A percentile compares a stretch with the other conserved stretches of the same genome.
phyloP scores from a whole-genome alignment of 92 coral and sea anemone species.

The Bergia puertoricense region DNA sequence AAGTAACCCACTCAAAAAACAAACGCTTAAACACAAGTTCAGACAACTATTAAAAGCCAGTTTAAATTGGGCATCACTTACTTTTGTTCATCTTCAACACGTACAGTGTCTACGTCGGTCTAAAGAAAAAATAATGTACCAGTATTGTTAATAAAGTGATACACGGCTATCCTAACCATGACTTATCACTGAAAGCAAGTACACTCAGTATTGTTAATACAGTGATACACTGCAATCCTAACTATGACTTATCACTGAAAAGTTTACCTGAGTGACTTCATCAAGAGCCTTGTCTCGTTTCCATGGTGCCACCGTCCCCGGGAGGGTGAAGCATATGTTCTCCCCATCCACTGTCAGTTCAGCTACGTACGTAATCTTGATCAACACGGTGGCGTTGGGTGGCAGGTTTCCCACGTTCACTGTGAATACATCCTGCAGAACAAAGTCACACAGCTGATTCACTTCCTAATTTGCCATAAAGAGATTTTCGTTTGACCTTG shows the following conservation, averaged over 20 bases:
- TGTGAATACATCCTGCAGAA: conserved; percentile 90
- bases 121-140: conserved; percentile 10
- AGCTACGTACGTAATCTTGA: conserved; percentile 91
- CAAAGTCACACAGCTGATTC: neutral
- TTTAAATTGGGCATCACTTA: neutral
- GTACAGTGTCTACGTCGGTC: conserved; percentile 79
- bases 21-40: neutral
- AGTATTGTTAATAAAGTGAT: neutral
- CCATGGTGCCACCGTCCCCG: conserved; percentile 98
- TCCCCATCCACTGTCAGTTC: conserved; percentile 92
- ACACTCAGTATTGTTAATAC: too few species aligned
- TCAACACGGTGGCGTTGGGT: conserved; percentile 85
- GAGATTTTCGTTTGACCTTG: too few species aligned
- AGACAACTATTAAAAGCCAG: neutral
- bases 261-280: conserved; percentile 74
- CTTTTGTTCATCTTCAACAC: conserved; percentile 63
- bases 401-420: conserved; percentile 98
- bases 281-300: conserved; percentile 88
- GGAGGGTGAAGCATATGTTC: conserved; percentile 82
- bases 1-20: neutral
- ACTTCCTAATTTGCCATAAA: too few species aligned
- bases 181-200: neutral
- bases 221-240: neutral
- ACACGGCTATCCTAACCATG: neutral
- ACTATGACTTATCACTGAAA: neutral